These are phyloP conservation scores for Archegozetes longisetosus DNA, from an alignment of 1,140 invertebrate species.

Conservation along the genomic window DNA sequence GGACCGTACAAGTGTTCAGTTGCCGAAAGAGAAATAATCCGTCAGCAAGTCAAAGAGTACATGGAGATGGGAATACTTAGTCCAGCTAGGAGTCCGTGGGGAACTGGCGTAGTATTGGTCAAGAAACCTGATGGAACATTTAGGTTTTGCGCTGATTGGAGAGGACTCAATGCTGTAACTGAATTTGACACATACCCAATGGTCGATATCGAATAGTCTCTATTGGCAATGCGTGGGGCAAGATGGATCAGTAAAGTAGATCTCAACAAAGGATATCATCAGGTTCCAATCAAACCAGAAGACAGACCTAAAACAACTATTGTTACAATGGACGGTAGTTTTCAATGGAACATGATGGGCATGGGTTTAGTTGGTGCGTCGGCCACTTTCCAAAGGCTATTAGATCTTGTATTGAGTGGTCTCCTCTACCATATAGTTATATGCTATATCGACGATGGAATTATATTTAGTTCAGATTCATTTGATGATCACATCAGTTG, in stretches of 20 bases:
- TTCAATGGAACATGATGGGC: slow-evolving; percentile 18
- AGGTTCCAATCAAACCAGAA: slow-evolving; percentile 26
- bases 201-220: no score
- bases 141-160: slow-evolving; percentile 21
- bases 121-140: slow-evolving; percentile 15
- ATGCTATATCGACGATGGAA: slow-evolving; percentile 8
- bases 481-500: no score
- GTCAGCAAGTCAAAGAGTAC: slow-evolving; percentile 16
- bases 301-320: slow-evolving; percentile 31
- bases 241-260: slow-evolving; percentile 34
- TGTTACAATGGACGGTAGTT: slow-evolving; percentile 22
- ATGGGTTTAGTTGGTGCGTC: slow-evolving; percentile 18
- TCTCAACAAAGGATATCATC: slow-evolving; percentile 28
- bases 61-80: no score
- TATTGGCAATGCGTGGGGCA: no score
- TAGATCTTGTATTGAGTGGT: slow-evolving; percentile 20
- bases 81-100: no score
- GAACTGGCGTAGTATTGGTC: no score
- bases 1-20: slow-evolving; percentile 13
- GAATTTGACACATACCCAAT: no score
- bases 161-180: slow-evolving; percentile 31
- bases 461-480: no score
- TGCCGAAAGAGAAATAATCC: slow-evolving; percentile 13
- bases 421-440: slow-evolving; percentile 8
- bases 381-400: slow-evolving; percentile 25